These are phyloP conservation scores for Neolamprologus cancellatus DNA, from an alignment of 2,113 vertebrate species.

Conservation along the genomic window DNA sequence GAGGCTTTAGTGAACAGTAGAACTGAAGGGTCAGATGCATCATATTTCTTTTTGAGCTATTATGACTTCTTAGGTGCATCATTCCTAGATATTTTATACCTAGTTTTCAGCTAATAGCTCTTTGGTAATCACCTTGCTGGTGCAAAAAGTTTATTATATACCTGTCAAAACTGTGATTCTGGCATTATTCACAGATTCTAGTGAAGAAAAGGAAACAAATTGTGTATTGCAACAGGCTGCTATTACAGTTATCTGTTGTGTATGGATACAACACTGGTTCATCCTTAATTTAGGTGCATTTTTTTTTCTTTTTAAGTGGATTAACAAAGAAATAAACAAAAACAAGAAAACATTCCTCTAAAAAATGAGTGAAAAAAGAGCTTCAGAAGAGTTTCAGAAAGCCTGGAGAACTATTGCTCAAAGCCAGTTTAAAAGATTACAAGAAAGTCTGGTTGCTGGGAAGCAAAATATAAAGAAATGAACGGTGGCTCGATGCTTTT, in stretches of 20 bases:
- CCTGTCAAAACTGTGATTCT: neutral
- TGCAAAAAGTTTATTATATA: neutral
- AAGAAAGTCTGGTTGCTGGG: neutral
- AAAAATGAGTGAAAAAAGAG: neutral
- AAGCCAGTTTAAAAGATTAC: neutral
- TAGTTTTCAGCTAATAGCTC: neutral
- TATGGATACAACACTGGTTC: neutral
- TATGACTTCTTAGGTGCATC: neutral
- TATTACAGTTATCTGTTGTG: neutral
- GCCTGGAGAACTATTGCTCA: neutral
- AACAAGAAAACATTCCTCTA: neutral
- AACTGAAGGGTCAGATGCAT: neutral
- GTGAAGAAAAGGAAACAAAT: neutral
- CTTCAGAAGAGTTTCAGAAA: neutral
- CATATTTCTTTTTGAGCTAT: neutral
- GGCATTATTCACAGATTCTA: neutral
- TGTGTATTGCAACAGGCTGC: neutral
- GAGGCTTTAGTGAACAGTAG: neutral
- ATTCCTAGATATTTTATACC: neutral
- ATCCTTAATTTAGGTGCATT: neutral
- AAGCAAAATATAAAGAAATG: neutral
- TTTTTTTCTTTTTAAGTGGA: neutral
- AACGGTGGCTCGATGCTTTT: neutral
- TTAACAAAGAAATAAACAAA: neutral
- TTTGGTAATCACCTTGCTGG: neutral